Percentiles rank a stretch among this genome's conserved stretches.
These are phyloP conservation scores for Homarus gammarus DNA, from an alignment of 2,888 invertebrate species.

Conservation along the genomic window DNA sequence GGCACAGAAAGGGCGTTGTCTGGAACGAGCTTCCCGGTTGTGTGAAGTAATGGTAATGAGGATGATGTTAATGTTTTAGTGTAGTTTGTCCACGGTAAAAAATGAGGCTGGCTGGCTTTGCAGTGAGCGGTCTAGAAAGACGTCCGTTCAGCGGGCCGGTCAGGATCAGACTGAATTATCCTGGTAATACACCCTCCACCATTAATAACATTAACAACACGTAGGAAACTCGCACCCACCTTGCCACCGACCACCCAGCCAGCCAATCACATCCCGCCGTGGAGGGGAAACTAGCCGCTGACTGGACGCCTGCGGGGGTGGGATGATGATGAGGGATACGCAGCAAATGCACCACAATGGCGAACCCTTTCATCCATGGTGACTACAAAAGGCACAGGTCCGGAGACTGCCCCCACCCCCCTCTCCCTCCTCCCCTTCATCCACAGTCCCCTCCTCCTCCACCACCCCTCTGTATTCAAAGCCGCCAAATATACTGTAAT, in stretches of 20 bases:
- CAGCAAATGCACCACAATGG: constrained; percentile 53
- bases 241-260: background rate
- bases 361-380: constrained; percentile 55
- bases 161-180: too few relatives aligned
- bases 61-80: too few relatives aligned
- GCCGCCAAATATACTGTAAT: constrained; percentile 68
- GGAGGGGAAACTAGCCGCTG: constrained; percentile 22
- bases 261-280: constrained; percentile 33
- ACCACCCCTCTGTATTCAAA: constrained; percentile 30
- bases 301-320: constrained; percentile 39
- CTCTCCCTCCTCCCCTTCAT: background rate
- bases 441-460: background rate
- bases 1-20: too few relatives aligned
- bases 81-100: too few relatives aligned
- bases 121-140: too few relatives aligned
- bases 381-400: constrained; percentile 44
- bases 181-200: constrained; percentile 59
- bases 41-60: too few relatives aligned
- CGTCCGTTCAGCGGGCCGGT: too few relatives aligned
- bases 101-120: too few relatives aligned
- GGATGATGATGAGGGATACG: constrained; percentile 42
- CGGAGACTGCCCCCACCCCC: background rate
- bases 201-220: constrained; percentile 54
- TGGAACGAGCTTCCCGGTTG: too few relatives aligned
- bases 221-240: constrained; percentile 21